Evolutionary conservation across 2,113 vertebrate genomes (phyloP).

Genomic region (Narcine bancroftii): DNA sequence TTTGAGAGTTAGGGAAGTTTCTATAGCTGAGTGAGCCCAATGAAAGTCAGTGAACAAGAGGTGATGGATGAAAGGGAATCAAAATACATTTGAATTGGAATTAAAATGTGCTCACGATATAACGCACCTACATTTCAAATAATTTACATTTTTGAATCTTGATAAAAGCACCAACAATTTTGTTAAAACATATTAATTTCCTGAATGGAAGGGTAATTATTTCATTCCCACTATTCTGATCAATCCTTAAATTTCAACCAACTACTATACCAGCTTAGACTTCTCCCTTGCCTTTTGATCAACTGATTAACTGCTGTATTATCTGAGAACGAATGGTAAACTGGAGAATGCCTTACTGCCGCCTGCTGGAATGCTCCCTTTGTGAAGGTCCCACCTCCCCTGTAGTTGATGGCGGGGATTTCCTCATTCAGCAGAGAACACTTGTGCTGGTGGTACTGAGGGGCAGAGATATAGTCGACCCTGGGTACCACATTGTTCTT

Average conservation of each 20-base stretch:
- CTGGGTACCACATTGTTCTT: conserved; percentile 84
- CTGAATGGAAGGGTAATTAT: background rate
- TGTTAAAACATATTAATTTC: background rate
- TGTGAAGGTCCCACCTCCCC: conserved; percentile 91
- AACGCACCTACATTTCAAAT: background rate
- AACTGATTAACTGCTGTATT: background rate
- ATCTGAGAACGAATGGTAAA: conserved; percentile 1
- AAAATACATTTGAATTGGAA: background rate
- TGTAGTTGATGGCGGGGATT: conserved; percentile 87
- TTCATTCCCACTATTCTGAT: background rate
- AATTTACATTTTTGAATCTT: background rate
- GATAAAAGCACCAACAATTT: background rate
- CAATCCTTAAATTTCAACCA: background rate
- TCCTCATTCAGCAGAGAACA: conserved; percentile 85
- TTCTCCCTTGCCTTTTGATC: background rate
- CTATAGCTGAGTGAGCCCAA: background rate
- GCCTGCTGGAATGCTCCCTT: conserved; percentile 94
- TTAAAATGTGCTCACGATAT: background rate
- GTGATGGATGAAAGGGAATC: background rate
- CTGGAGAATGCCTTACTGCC: conserved; percentile 68
- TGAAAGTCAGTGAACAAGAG: background rate
- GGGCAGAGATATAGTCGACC: conserved; percentile 84
- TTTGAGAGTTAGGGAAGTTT: background rate
- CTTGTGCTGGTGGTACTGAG: conserved; percentile 84
- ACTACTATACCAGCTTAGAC: background rate